Evolutionary conservation across 2,888 invertebrate species (phyloP).

Genomic region (Plutella xylostella): DNA sequence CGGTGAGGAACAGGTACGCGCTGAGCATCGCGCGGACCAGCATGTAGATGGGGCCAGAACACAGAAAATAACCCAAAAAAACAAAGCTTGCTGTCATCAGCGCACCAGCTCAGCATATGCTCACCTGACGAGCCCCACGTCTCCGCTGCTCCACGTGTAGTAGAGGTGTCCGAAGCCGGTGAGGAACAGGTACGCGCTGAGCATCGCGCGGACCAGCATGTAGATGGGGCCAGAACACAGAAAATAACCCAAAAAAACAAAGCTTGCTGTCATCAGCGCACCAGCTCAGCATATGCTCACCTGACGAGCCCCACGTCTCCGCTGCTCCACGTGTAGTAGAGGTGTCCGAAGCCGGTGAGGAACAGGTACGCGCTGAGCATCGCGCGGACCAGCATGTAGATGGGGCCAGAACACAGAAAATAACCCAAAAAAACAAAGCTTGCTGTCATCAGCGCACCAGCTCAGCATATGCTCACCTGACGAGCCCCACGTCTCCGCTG

Average conservation of each 20-base stretch:
- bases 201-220: slow-evolving; percentile 90
- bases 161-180: slow-evolving; percentile 95
- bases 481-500: slow-evolving; percentile 77
- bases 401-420: no score
- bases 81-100: no score
- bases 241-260: no score
- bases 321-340: slow-evolving; percentile 91
- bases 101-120: no score
- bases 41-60: slow-evolving; percentile 96
- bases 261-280: no score
- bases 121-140: slow-evolving; percentile 73
- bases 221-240: no score
- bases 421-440: no score
- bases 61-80: no score
- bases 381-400: slow-evolving; percentile 92
- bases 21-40: slow-evolving; percentile 90
- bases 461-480: no score
- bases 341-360: slow-evolving; percentile 93
- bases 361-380: slow-evolving; percentile 93
- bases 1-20: slow-evolving; percentile 91
- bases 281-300: no score
- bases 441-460: no score
- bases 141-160: slow-evolving; percentile 86
- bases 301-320: slow-evolving; percentile 74
- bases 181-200: slow-evolving; percentile 92